phyloP scores from a whole-genome alignment of 92 coral and sea anemone genomes.

The Nematostella vectensis region DNA sequence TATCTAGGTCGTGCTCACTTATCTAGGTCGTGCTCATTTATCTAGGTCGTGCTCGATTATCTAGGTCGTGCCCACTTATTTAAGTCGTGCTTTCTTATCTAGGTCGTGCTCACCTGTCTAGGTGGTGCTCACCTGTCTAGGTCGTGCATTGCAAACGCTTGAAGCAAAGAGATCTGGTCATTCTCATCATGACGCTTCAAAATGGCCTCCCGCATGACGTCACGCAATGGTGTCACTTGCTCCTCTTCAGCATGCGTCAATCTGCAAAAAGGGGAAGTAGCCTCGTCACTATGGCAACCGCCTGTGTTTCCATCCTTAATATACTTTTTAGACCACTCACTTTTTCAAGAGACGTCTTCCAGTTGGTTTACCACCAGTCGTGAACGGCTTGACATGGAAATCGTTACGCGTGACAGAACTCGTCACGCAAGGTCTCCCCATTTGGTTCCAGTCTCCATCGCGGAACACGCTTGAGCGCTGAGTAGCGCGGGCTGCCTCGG shows the following conservation, averaged over 20 bases:
- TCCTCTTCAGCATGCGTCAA: no score
- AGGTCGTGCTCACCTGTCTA: no score
- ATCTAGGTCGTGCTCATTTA: no score
- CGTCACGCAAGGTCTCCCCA: conserved; percentile 15
- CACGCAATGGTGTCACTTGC: background rate
- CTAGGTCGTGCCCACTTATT: no score
- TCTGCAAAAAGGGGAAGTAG: no score
- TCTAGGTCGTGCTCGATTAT: no score
- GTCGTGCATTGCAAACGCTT: conserved; percentile 32
- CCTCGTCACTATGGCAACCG: no score
- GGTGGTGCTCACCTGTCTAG: conserved; percentile 32
- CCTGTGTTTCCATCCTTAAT: no score
- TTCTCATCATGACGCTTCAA: conserved; percentile 2
- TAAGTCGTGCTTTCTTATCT: no score
- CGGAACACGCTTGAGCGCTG: conserved; percentile 71
- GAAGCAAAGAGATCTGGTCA: background rate
- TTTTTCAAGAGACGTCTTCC: background rate
- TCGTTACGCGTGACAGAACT: conserved; percentile 69
- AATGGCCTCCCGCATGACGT: background rate
- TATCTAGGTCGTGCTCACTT: no score
- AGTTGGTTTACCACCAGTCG: conserved; percentile 1
- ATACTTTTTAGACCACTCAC: background rate
- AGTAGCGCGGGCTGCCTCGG: conserved; percentile 35
- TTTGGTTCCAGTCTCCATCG: conserved; percentile 82
- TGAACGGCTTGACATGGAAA: conserved; percentile 55